phyloP scores from a whole-genome alignment of 2,888 invertebrate genomes.

The Neoascia interrupta region DNA sequence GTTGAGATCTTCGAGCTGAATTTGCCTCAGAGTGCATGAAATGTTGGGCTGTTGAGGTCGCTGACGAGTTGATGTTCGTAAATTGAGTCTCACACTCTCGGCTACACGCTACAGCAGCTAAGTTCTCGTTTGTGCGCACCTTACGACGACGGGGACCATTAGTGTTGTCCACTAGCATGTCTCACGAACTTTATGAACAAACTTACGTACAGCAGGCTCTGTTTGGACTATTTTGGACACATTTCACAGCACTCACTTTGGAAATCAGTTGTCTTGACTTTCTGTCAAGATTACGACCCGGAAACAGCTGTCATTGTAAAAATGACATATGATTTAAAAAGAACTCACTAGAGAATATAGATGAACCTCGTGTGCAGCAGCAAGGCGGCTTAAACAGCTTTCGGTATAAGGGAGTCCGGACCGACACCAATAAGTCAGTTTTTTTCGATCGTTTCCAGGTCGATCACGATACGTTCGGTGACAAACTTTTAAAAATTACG shows the following conservation, averaged over 20 bases:
- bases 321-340: background rate
- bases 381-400: too few relatives aligned
- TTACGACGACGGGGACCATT: background rate
- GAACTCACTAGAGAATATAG: too few relatives aligned
- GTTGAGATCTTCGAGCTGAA: background rate
- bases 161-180: background rate
- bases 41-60: background rate
- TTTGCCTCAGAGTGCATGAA: background rate
- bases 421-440: too few relatives aligned
- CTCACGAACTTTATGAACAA: background rate
- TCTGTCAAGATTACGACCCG: background rate
- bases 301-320: background rate
- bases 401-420: too few relatives aligned
- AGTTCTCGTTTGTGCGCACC: background rate
- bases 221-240: background rate
- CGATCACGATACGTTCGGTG: too few relatives aligned
- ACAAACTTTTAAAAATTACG: too few relatives aligned
- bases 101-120: background rate
- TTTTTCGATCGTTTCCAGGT: too few relatives aligned
- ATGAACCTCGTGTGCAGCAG: too few relatives aligned
- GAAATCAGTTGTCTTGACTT: background rate
- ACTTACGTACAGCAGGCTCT: background rate
- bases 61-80: background rate
- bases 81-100: background rate
- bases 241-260: background rate